Conservation (phyloP, 2,797 vertebrate species). For the Poliocrania exsul region DNA sequence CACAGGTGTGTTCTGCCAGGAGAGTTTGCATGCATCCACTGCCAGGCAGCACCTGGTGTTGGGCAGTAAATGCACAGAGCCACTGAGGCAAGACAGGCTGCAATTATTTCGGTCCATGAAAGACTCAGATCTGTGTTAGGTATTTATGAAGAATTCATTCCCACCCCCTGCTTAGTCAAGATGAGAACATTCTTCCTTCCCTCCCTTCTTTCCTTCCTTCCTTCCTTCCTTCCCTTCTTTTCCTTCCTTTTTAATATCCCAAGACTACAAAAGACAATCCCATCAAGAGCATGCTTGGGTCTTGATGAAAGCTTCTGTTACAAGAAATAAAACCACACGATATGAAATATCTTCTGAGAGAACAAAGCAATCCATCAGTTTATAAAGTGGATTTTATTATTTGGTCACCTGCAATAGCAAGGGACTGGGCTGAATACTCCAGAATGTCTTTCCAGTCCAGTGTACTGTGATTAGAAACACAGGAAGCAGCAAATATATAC, state of each 20-base stretch:
- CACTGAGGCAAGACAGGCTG: background rate
- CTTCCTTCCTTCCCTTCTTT: background rate
- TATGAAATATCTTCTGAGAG: background rate
- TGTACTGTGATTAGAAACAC: background rate
- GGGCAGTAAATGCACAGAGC: background rate
- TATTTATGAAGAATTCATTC: background rate
- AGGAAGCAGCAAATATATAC: background rate
- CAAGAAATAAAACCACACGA: background rate
- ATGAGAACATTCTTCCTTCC: too few relatives aligned
- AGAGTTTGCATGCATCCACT: background rate
- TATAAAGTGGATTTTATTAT: background rate
- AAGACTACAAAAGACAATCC: background rate
- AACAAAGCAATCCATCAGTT: slow-evolving; percentile 17
- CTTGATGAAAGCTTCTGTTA: background rate
- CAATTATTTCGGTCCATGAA: background rate
- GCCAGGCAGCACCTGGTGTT: background rate
- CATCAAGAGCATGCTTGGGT: background rate
- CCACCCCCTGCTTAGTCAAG: too few relatives aligned
- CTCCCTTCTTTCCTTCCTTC: background rate
- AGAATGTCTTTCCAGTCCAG: background rate
- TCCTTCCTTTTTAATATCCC: background rate
- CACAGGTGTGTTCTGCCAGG: background rate
- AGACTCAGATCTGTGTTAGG: background rate
- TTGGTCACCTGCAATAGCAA: slow-evolving; percentile 4
- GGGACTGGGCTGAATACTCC: background rate